Percentiles rank a stretch among this genome's conserved stretches.
These are phyloP conservation scores for Calycopis cecrops DNA, from an alignment of 1,140 invertebrate species.

Conservation along the genomic window DNA sequence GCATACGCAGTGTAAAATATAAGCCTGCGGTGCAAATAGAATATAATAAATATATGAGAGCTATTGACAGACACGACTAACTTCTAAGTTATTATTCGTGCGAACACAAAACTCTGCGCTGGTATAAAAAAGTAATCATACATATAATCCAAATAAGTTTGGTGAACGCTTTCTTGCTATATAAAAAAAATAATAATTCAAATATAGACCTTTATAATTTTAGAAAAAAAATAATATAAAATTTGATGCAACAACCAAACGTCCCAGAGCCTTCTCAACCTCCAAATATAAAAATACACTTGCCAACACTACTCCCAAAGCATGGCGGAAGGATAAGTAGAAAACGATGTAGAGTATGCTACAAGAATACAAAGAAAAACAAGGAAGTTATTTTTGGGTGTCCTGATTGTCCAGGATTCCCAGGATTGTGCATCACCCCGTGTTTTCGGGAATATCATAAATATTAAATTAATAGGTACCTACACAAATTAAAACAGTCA, in stretches of 20 bases:
- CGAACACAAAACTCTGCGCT: too few relatives aligned
- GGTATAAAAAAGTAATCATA: too few relatives aligned
- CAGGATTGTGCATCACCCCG: slow-evolving; percentile 14
- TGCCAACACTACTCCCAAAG: too few relatives aligned
- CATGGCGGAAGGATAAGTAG: slow-evolving; percentile 10
- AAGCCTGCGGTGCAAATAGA: slow-evolving; percentile 20
- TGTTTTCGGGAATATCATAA: slow-evolving; percentile 18
- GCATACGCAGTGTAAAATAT: slow-evolving; percentile 25
- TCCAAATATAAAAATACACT: too few relatives aligned
- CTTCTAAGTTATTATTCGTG: too few relatives aligned
- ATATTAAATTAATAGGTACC: slow-evolving; percentile 13
- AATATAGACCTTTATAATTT: slow-evolving; percentile 11
- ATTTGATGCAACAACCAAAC: not conserved
- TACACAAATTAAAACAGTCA: too few relatives aligned
- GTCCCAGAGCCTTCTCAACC: too few relatives aligned
- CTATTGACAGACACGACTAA: too few relatives aligned
- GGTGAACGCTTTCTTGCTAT: slow-evolving; percentile 10
- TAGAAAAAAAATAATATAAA: slow-evolving; percentile 5
- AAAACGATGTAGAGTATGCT: slow-evolving; percentile 17
- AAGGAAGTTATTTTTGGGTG: slow-evolving; percentile 14
- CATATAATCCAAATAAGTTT: slow-evolving; percentile 8
- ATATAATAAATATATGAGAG: slow-evolving; percentile 30
- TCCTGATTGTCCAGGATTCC: slow-evolving; percentile 18
- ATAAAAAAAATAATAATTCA: slow-evolving; percentile 4
- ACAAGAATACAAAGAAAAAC: slow-evolving; percentile 17